Base-by-base conservation (phyloP, 2,888 invertebrate species). In the Aelia acuminata region DNA sequence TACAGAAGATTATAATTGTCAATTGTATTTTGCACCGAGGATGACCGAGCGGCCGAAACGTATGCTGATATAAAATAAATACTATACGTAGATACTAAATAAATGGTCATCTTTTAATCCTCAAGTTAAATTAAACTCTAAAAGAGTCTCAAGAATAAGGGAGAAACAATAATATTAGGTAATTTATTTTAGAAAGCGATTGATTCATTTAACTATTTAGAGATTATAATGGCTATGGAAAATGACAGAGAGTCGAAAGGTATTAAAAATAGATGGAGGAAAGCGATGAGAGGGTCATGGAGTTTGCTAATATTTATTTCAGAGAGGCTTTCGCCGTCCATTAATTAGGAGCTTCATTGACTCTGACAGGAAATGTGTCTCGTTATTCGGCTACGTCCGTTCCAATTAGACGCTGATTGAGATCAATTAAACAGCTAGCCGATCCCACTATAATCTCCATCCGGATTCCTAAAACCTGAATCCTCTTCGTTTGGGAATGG, bases 381-480 rank as follows among this genome's bases (percentile, higher is more conserved):
- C 75, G 75, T 75, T 39, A 75, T 39, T 75, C 75, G 35, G 39
- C 22, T 75, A 43, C 39, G 43, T 43, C 75, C 39, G 75, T 11
- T 75, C 13, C 75, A 75, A 75, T 75, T 75, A 75, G 75, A 75
- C 75, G 22, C 75, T 75, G 75, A 75, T 75, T 75, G 35, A 43
- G 39, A 39, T 43, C 75, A 39, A 75, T 75, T 75, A 75, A 75
- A 75, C 39, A 75, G 2, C 70, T 0, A 39, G 75, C 26, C 57
- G 26, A 57, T 57, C 57, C 57, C n/a, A 57, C 57, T 26, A 26
- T 57, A 57, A 57, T 26, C 26, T 15, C 57, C 26, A 26, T 57
- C 57, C 10, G 26, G 2, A 31, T 26, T 26, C 26, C 57, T 57
- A 3, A 13, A 57, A 57, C 26, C 57, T 13, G 26, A 57, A n/a